Conservation (phyloP, 2,888 invertebrate genomes). For the Oasisia sp. region DNA sequence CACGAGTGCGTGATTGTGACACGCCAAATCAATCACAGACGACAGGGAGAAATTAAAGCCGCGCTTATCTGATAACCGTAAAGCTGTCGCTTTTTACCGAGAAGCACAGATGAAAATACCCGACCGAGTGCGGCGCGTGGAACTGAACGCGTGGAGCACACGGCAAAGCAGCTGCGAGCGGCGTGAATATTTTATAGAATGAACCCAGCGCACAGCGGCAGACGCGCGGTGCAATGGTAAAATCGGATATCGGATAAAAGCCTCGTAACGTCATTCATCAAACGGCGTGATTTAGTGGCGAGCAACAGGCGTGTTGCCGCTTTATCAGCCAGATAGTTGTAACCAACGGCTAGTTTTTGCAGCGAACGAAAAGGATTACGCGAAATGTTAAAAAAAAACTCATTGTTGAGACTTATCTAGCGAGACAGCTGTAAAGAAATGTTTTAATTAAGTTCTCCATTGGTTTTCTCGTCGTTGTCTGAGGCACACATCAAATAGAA, state of each 20-base stretch:
- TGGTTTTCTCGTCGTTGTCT: no score
- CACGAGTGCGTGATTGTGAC: constrained; percentile 4
- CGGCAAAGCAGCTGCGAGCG: neutral
- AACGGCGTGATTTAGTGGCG: neutral
- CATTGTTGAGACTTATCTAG: no score
- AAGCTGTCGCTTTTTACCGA: constrained; percentile 12
- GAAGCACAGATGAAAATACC: neutral
- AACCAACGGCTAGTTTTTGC: neutral
- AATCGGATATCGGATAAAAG: constrained; percentile 5
- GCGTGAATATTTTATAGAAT: neutral
- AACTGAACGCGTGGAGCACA: neutral
- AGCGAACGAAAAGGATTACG: neutral
- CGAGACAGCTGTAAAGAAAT: no score
- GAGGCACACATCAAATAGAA: neutral
- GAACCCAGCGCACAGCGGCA: neutral
- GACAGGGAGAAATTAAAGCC: neutral
- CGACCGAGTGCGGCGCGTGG: neutral
- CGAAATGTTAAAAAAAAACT: neutral
- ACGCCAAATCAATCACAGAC: neutral
- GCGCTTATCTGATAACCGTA: neutral
- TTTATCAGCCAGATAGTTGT: neutral
- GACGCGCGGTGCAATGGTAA: neutral
- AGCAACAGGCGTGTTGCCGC: neutral
- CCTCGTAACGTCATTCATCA: neutral
- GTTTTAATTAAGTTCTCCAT: no score